A percentile compares a stretch with the other conserved stretches of the same genome.
phyloP scores from a whole-genome alignment of 2,888 invertebrate species.

The Luperina nickerlii region DNA sequence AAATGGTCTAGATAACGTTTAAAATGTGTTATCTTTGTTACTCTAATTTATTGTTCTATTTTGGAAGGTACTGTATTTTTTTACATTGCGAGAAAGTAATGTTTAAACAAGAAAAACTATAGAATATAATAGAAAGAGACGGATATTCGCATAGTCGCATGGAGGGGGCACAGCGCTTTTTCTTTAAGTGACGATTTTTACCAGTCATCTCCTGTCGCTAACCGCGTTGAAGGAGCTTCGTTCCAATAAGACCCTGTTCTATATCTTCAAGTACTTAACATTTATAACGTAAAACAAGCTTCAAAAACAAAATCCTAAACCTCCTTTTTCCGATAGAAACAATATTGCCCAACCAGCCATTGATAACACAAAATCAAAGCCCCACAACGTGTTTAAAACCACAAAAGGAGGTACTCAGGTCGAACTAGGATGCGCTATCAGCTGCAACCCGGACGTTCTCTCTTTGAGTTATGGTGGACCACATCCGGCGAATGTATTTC shows the following conservation, averaged over 20 bases:
- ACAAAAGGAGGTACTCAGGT: slow-evolving; percentile 70
- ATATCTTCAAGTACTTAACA: neutral
- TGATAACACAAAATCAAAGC: slow-evolving; percentile 46
- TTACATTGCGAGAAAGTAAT: neutral
- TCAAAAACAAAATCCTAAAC: neutral
- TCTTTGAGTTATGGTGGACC: slow-evolving; percentile 87
- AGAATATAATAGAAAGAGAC: too few relatives aligned
- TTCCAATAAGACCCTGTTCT: neutral
- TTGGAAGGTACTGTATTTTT: neutral
- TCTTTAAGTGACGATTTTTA: neutral
- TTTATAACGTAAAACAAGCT: neutral
- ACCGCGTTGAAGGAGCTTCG: neutral
- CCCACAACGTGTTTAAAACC: slow-evolving; percentile 59
- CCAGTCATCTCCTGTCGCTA: neutral
- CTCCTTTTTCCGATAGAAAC: neutral
- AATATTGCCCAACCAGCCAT: slow-evolving; percentile 23
- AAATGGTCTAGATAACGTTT: slow-evolving; percentile 14
- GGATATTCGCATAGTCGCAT: too few relatives aligned
- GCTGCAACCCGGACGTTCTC: slow-evolving; percentile 81
- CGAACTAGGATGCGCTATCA: slow-evolving; percentile 76
- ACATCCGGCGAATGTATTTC: slow-evolving; percentile 87
- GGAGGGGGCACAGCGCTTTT: too few relatives aligned
- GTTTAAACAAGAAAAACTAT: neutral
- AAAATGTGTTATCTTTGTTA: slow-evolving; percentile 12
- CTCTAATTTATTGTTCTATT: slow-evolving; percentile 4